A percentile compares a stretch with the other conserved stretches of the same genome.
phyloP scores from a whole-genome alignment of 2,113 vertebrate genomes.

The Marcusenius ussheri region DNA sequence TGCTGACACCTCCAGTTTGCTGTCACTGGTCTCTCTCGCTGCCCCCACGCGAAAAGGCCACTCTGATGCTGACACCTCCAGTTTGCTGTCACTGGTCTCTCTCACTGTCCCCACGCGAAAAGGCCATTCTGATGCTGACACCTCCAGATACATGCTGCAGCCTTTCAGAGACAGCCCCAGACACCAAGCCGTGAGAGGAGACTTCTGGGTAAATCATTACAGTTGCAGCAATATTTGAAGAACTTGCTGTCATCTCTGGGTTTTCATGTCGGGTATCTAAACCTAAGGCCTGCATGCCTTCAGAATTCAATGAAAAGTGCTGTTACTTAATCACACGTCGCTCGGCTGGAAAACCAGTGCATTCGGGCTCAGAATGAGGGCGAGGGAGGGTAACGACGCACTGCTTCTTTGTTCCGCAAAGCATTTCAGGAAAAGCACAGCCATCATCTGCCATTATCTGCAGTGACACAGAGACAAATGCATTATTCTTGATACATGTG shows the following conservation, averaged over 20 bases:
- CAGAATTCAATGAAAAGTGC: background rate
- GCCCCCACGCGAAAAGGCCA: background rate
- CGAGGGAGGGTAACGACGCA: background rate
- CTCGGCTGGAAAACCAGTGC: background rate
- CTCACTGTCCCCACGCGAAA: background rate
- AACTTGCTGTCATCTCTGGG: background rate
- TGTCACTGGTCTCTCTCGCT: background rate
- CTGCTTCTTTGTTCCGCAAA: background rate
- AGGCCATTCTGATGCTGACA: background rate
- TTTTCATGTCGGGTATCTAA: background rate
- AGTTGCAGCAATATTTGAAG: background rate
- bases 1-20: background rate
- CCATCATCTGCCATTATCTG: background rate
- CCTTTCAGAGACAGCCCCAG: background rate
- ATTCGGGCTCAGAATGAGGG: background rate
- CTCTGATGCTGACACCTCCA: background rate
- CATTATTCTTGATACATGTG: background rate
- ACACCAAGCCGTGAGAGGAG: background rate
- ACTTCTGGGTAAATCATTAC: background rate
- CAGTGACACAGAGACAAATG: background rate
- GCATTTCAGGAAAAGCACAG: background rate
- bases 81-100: background rate
- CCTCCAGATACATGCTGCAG: background rate
- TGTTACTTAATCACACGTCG: background rate
- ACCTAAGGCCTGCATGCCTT: background rate